Conservation (phyloP, 2,888 invertebrate species). For the Andrena marginata region DNA sequence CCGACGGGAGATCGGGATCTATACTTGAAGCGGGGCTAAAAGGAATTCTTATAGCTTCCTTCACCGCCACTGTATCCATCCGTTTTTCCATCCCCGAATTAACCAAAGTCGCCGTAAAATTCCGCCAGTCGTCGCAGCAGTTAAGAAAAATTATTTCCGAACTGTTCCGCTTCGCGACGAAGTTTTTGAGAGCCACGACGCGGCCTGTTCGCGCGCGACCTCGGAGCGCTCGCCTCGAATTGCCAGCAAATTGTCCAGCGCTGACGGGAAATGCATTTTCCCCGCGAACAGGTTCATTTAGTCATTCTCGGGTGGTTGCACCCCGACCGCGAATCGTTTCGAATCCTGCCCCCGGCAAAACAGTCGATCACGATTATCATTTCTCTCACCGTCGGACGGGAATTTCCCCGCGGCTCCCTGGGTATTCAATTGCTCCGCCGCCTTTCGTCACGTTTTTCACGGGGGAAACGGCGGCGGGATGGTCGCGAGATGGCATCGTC, state of each 20-base stretch:
- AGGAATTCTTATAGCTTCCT: constrained; percentile 30
- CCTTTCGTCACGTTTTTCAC: constrained; percentile 11
- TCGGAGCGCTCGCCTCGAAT: constrained; percentile 13
- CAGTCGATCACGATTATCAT: constrained; percentile 17
- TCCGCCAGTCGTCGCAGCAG: constrained; percentile 3
- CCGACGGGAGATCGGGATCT: constrained; percentile 36
- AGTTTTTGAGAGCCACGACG: not conserved
- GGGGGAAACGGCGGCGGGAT: not conserved
- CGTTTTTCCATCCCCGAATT: not conserved
- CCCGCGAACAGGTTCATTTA: constrained; percentile 34
- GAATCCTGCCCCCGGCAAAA: not conserved
- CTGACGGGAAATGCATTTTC: constrained; percentile 13
- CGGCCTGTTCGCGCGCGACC: not conserved
- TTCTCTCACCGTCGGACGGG: not conserved
- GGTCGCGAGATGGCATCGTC: not conserved
- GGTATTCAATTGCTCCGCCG: not conserved
- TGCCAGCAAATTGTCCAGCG: constrained; percentile 31
- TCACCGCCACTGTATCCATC: constrained; percentile 39
- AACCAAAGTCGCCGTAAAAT: constrained; percentile 8
- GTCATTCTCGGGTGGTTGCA: constrained; percentile 18
- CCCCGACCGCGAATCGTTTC: not conserved
- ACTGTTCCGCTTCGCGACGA: not conserved
- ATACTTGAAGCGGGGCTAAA: constrained; percentile 9
- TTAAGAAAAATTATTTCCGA: constrained; percentile 22
- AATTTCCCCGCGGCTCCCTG: not conserved